Evolutionary conservation across 2,797 vertebrate species (phyloP).

Genomic region (Tympanoctomys barrerae): DNA sequence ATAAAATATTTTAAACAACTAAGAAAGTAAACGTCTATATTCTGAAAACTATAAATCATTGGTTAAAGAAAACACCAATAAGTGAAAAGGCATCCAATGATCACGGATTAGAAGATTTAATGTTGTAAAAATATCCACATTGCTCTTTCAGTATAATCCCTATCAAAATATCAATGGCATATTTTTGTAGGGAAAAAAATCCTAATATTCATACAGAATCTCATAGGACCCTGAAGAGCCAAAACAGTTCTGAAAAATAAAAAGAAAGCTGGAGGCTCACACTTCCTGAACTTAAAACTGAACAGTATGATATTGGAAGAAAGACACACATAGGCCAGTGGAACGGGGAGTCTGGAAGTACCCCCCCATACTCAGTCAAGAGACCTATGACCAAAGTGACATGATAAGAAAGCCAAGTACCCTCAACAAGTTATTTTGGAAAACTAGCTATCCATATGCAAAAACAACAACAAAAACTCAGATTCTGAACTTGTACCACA

Average conservation of each 20-base stretch:
- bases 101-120: conserved; percentile 9
- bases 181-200: not conserved
- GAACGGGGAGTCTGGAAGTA: not conserved
- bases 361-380: not conserved
- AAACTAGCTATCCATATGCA: not conserved
- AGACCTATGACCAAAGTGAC: not conserved
- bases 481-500: not conserved
- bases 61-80: conserved; percentile 8
- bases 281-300: not conserved
- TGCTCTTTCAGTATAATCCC: not conserved
- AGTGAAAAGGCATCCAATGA: not conserved
- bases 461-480: not conserved
- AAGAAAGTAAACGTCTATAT: not conserved
- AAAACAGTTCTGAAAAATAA: conserved; percentile 7
- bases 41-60: not conserved
- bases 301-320: not conserved
- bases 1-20: conserved; percentile 32
- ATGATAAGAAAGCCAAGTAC: not conserved
- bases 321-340: not conserved
- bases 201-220: not conserved
- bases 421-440: not conserved
- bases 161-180: not conserved
- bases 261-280: not conserved
- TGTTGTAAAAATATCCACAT: not conserved
- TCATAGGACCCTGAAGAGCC: not conserved